Base-by-base conservation (phyloP, 1,140 invertebrate genomes). In the Habropoda laboriosa region DNA sequence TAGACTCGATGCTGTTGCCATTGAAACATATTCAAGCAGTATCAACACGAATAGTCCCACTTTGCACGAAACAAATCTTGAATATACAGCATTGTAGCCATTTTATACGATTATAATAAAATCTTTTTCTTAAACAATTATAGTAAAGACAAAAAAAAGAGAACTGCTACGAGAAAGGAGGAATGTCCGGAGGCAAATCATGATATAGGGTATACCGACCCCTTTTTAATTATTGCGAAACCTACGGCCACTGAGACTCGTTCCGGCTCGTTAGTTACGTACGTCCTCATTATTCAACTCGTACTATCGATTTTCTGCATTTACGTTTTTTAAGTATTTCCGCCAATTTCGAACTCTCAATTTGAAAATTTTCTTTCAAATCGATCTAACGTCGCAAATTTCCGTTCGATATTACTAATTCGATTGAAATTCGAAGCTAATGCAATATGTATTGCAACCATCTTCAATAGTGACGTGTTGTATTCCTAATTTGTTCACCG, bases 181-280 rank as follows among this genome's bases (percentile, higher is more conserved):
- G 35, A 75, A 75, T 66, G 47, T 55, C 73, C 32, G 18, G 47
- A 35, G 61, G 60, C 47, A 63, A 55, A 40, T 66, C 38, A 35
- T 35, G 60, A 10, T 32, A 67, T n/a, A 45, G 63, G 40, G 12
- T 67, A 67, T 67, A 75, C 42, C 64, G 38, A 40, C 10, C 10
- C 38, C 51, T n/a, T 77, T 77, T 77, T 77, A 77, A 77, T 77
- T 70, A 77, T 68, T 70, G n/a, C 32, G 32, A 58, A 77, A 70
- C 30, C 64, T 58, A 55, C 38, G 74, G 38, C 38, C 42, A 53
- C 45, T 53, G 64, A 53, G 47, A 64, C 12, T 68, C 64, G 40
- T 57, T 77, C 61, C 49, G 53, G 58, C 64, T 77, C 74, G 74
- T 77, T 77, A 77, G 67, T 67, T 77, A 49, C 53, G 58, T 77